These are phyloP conservation scores for Villa cingulata DNA, from an alignment of 2,888 invertebrate genomes.

Conservation along the genomic window DNA sequence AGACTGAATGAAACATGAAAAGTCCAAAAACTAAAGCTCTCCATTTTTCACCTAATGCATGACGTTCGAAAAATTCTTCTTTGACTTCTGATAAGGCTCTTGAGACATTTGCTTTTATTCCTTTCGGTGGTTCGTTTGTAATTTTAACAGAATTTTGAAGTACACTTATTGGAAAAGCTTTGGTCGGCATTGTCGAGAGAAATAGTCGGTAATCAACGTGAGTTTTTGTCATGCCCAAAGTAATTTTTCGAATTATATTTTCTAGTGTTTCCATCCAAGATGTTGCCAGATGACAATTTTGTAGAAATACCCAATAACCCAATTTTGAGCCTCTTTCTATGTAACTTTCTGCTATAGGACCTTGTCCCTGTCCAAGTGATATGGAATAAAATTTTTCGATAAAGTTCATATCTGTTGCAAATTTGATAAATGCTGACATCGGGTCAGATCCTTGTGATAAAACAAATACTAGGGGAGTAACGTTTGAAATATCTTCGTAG, in stretches of 20 bases:
- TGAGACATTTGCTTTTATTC: slow-evolving; percentile 75
- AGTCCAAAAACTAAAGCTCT: slow-evolving; percentile 62
- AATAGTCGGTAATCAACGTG: slow-evolving; percentile 66
- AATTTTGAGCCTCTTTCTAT: slow-evolving; percentile 53
- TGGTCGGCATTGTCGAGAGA: slow-evolving; percentile 81
- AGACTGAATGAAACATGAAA: slow-evolving; percentile 85
- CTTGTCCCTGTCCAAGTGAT: slow-evolving; percentile 82
- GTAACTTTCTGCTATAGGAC: slow-evolving; percentile 71
- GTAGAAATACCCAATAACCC: slow-evolving; percentile 83
- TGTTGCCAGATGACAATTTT: slow-evolving; percentile 87
- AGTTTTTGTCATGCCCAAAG: slow-evolving; percentile 49
- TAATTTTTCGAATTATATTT: slow-evolving; percentile 56
- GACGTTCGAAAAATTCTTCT: slow-evolving; percentile 65
- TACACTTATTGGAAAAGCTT: slow-evolving; percentile 76
- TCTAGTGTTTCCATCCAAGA: slow-evolving; percentile 87
- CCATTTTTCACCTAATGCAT: slow-evolving; percentile 56
- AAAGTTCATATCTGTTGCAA: slow-evolving; percentile 62
- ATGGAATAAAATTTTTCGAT: slow-evolving; percentile 60
- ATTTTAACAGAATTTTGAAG: slow-evolving; percentile 88
- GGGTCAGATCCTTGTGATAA: slow-evolving; percentile 83
- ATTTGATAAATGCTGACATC: slow-evolving; percentile 65
- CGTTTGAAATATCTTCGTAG: slow-evolving; percentile 53
- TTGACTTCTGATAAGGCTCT: slow-evolving; percentile 67
- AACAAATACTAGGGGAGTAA: slow-evolving; percentile 72
- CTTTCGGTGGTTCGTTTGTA: slow-evolving; percentile 89